phyloP scores from a whole-genome alignment of 2,888 invertebrate species.

The Oligia latruncula region DNA sequence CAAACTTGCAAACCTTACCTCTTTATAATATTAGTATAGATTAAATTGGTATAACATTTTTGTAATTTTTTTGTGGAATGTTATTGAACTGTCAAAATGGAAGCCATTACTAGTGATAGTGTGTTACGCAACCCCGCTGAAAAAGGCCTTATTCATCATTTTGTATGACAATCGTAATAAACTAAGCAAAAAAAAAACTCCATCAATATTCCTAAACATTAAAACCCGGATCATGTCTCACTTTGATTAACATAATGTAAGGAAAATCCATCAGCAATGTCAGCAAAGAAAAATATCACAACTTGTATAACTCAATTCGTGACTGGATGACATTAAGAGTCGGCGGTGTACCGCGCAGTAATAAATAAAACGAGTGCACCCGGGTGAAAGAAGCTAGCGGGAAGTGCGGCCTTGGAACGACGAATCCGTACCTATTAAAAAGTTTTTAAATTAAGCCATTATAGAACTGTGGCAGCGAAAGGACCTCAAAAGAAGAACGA shows the following conservation, averaged over 20 bases:
- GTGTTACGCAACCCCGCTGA: background rate
- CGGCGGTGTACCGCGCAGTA: slow-evolving; percentile 45
- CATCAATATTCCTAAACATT: slow-evolving; percentile 23
- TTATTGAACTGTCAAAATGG: background rate
- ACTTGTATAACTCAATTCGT: slow-evolving; percentile 61
- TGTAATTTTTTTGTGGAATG: too few species aligned
- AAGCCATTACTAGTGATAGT: background rate
- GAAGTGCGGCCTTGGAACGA: slow-evolving; percentile 31
- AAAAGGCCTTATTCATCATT: background rate
- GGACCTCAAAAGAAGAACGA: background rate
- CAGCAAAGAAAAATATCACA: slow-evolving; percentile 55
- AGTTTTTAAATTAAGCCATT: background rate
- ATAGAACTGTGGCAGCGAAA: background rate
- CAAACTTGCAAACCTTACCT: too few species aligned
- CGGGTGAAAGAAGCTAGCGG: slow-evolving; percentile 38
- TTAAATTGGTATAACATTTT: too few species aligned
- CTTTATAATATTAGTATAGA: too few species aligned
- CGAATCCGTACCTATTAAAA: slow-evolving; percentile 23
- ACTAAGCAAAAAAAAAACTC: background rate
- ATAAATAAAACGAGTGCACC: slow-evolving; percentile 60
- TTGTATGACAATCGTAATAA: background rate
- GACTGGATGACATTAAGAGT: slow-evolving; percentile 55
- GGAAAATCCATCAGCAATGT: slow-evolving; percentile 48
- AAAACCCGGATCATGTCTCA: slow-evolving; percentile 42
- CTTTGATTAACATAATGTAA: slow-evolving; percentile 53